Evolutionary conservation across 2,797 vertebrate genomes (phyloP).

Genomic region (Smutsia temminckii): DNA sequence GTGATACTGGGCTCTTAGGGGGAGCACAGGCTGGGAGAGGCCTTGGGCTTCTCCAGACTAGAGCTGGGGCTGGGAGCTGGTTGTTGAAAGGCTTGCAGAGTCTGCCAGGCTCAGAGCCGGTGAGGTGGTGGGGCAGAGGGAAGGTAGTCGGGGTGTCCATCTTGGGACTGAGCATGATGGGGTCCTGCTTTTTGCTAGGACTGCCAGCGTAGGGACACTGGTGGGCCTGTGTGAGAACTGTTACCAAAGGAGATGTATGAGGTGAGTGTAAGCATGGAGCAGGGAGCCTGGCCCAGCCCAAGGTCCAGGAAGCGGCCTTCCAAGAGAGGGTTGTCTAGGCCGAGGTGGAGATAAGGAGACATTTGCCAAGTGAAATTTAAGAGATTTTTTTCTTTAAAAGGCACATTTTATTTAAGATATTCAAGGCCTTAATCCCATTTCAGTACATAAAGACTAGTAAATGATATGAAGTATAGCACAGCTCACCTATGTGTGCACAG

Average conservation of each 20-base stretch:
- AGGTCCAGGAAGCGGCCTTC: neutral
- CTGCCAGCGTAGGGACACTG: neutral
- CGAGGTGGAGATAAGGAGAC: neutral
- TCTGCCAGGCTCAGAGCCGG: neutral
- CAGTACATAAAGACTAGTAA: neutral
- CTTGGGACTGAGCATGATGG: rapidly evolving
- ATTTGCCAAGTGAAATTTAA: neutral
- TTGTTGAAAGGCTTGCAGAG: neutral
- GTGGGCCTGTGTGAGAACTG: rapidly evolving
- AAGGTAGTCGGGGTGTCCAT: too few relatives aligned
- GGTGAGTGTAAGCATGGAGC: rapidly evolving
- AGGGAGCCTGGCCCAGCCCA: neutral
- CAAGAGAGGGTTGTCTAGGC: neutral
- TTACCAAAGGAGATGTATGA: rapidly evolving
- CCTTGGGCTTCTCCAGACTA: too few relatives aligned
- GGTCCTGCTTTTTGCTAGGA: neutral
- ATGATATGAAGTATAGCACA: too few relatives aligned
- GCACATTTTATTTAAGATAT: neutral
- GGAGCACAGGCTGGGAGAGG: too few relatives aligned
- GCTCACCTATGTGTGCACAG: rapidly evolving
- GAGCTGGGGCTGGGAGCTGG: neutral
- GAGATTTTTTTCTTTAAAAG: neutral
- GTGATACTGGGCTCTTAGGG: neutral
- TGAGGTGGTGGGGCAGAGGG: neutral
- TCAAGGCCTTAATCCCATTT: neutral